Base-by-base conservation (phyloP, 2,888 invertebrate genomes). In the Leucophenga maculata region DNA sequence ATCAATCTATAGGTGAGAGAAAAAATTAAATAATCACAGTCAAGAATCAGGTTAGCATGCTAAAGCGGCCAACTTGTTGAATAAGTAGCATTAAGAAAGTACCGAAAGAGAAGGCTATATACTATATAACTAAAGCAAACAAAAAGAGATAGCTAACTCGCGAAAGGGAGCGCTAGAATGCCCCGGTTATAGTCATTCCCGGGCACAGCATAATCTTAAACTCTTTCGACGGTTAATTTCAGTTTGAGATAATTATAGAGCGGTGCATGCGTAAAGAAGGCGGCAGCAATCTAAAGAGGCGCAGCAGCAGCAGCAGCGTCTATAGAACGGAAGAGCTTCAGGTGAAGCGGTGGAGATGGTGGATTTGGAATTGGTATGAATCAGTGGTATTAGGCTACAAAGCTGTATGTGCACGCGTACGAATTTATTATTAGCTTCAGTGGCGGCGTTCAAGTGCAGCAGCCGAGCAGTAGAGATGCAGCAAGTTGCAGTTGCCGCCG, bases 161-260 rank as follows among this genome's bases (percentile, higher is more conserved):
- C 14, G 31, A 20, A 57, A 57, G 31, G 20, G 50, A 18, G 6
- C n/a, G 6, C 18, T 50, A 18, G 50, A 11, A n/a, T 46, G n/a
- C 50, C n/a, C 16, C 8, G 39, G 39, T 39, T 39, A 11, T 3
- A 11, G 1, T n/a, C n/a, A n/a, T n/a, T 50, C 1, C 46, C 13
- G 46, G 50, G 11, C 16, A n/a, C 13, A 16, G 83, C 83, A 83
- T 78, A 80, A 82, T 80, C 85, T 81, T 66, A 75, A 75, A 75
- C 84, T 85, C 86, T 85, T 84, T 86, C 86, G 82, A 83, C 82
- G 85, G 85, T 82, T 85, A 85, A 86, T 85, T 86, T 85, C 79
- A 78, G 79, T 85, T 83, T 78, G 83, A 84, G 85, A 86, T 85
- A 85, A 85, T 85, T 85, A 85, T 78, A 86, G 86, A 84, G 85